Conservation (phyloP, 2,113 vertebrate genomes). For the Podarcis muralis region DNA sequence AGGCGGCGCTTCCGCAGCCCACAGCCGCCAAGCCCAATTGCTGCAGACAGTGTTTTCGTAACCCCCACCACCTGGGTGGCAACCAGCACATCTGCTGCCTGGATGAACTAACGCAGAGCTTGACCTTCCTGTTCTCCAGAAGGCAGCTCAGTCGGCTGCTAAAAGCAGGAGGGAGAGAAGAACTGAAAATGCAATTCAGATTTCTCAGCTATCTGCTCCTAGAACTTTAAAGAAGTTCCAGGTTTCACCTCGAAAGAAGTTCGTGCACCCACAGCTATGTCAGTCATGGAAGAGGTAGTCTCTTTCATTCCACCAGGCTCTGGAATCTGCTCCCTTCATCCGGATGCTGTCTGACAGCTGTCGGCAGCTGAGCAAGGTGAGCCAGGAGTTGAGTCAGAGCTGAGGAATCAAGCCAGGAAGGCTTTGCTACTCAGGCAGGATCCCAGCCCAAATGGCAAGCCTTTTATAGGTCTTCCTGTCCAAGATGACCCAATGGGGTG, state of each 20-base stretch:
- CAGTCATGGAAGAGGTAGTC: neutral
- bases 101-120: neutral
- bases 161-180: neutral
- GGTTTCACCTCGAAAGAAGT: neutral
- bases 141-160: neutral
- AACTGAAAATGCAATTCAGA: neutral
- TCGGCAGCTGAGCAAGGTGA: neutral
- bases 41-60: neutral
- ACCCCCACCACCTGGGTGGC: neutral
- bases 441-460: neutral
- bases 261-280: neutral
- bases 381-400: neutral
- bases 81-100: neutral
- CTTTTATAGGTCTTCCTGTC: neutral
- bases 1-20: neutral
- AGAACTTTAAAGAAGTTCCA: neutral
- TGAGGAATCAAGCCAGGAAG: neutral
- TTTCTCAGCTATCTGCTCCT: neutral
- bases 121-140: accelerated
- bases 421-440: neutral
- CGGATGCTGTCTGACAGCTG: neutral
- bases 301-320: neutral
- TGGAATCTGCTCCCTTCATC: neutral
- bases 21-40: neutral
- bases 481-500: neutral